Percentiles rank a stretch among this genome's conserved stretches.
Evolutionary conservation across 2,888 invertebrate genomes (phyloP).

Genomic region (Vannuccia rotundouncinata): DNA sequence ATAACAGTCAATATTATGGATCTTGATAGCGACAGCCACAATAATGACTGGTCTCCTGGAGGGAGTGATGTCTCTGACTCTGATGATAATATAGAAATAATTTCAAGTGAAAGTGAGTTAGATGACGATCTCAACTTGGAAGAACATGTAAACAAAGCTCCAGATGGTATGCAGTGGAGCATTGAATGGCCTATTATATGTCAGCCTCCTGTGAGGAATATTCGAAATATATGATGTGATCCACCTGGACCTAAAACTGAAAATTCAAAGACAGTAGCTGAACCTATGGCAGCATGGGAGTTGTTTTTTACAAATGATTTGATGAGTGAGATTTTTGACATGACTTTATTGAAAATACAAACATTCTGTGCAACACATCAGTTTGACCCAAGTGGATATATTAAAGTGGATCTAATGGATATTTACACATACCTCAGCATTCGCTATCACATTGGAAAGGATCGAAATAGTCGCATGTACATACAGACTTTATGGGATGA

Average conservation of each 20-base stretch:
- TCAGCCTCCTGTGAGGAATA: slow-evolving; percentile 17
- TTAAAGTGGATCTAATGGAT: slow-evolving; percentile 8
- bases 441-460: slow-evolving; percentile 17
- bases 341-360: slow-evolving; percentile 12
- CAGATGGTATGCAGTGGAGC: slow-evolving; percentile 17
- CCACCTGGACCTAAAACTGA: slow-evolving; percentile 8
- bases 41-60: slow-evolving; percentile 4
- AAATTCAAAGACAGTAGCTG: slow-evolving; percentile 11
- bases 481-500: background rate
- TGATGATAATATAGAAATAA: background rate
- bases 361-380: slow-evolving; percentile 9
- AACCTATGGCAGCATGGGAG: slow-evolving; percentile 15
- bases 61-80: background rate
- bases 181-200: slow-evolving; percentile 5
- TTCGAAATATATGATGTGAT: slow-evolving; percentile 9
- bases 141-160: slow-evolving; percentile 6
- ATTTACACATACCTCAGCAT: slow-evolving; percentile 20
- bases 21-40: slow-evolving; percentile 12
- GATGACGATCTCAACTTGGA: slow-evolving; percentile 23
- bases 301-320: slow-evolving; percentile 14
- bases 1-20: background rate
- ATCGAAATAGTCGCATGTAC: slow-evolving; percentile 14
- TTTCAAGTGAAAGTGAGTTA: slow-evolving; percentile 10
- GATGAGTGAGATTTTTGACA: slow-evolving; percentile 13
- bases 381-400: background rate